Evolutionary conservation across 2,113 vertebrate species (phyloP).

Genomic region (Indicator maculatus): DNA sequence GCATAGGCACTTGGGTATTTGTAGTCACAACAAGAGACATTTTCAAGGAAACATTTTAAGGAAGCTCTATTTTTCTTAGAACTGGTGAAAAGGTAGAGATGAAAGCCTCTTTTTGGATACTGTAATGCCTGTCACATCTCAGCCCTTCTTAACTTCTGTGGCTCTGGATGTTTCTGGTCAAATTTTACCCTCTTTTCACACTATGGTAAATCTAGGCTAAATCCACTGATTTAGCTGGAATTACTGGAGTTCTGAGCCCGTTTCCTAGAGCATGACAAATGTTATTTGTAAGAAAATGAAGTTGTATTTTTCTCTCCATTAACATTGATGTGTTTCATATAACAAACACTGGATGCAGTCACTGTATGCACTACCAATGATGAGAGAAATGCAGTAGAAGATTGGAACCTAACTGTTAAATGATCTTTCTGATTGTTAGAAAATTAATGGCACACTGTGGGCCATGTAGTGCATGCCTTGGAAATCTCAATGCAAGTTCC

Average conservation of each 20-base stretch:
- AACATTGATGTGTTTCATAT: background rate
- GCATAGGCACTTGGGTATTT: rapidly evolving
- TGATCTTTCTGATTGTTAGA: background rate
- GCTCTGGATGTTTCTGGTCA: background rate
- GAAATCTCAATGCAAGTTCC: background rate
- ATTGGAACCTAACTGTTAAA: constrained; percentile 22
- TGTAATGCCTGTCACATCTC: background rate
- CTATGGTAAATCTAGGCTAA: constrained; percentile 12
- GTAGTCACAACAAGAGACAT: background rate
- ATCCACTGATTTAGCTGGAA: constrained; percentile 30
- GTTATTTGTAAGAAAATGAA: background rate
- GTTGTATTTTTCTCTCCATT: background rate
- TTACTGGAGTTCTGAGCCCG: background rate
- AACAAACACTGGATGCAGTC: background rate
- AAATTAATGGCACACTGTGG: background rate
- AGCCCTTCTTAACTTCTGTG: background rate
- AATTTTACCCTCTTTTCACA: background rate
- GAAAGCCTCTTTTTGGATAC: background rate
- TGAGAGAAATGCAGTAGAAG: constrained; percentile 4
- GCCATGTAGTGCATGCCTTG: constrained; percentile 4
- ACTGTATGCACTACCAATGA: background rate
- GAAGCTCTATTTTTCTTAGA: background rate
- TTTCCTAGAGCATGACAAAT: constrained; percentile 14
- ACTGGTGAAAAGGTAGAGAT: background rate
- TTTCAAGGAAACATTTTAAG: background rate